These are phyloP conservation scores for Notothenia coriiceps DNA, from an alignment of 2,113 vertebrate species.

Conservation along the genomic window DNA sequence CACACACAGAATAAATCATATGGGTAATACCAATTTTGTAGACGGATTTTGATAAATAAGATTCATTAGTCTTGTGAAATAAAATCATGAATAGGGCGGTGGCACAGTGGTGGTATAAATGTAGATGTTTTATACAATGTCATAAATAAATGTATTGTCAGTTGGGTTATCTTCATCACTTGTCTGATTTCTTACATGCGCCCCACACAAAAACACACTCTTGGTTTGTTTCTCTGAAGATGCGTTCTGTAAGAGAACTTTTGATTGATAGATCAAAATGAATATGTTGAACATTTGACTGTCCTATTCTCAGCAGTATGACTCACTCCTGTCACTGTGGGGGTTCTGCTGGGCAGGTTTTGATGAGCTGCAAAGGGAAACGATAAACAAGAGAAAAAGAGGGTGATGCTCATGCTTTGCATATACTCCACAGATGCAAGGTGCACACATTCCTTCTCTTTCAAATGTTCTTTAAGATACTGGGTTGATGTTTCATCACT, in stretches of 20 bases:
- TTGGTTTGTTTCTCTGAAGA: too few relatives aligned
- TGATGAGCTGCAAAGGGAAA: neutral
- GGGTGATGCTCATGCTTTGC: neutral
- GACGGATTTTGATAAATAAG: too few relatives aligned
- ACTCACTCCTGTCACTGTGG: constrained; percentile 13
- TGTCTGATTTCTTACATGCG: too few relatives aligned
- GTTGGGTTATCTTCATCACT: too few relatives aligned
- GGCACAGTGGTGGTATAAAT: too few relatives aligned
- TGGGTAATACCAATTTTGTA: too few relatives aligned
- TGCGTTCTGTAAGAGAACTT: neutral
- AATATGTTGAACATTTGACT: neutral
- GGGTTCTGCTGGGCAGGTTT: neutral
- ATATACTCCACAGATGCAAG: neutral
- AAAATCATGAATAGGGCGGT: too few relatives aligned
- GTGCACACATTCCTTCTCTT: neutral
- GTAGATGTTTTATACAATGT: too few relatives aligned
- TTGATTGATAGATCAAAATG: neutral
- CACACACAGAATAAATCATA: too few relatives aligned
- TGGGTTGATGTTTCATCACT: neutral
- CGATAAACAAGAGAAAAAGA: neutral
- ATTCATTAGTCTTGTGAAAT: too few relatives aligned
- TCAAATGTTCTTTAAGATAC: neutral
- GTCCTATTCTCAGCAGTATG: neutral
- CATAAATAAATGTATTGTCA: too few relatives aligned
- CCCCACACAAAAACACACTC: too few relatives aligned